Evolutionary conservation across 2,888 invertebrate species (phyloP).

Genomic region (Campopleginae sp.): DNA sequence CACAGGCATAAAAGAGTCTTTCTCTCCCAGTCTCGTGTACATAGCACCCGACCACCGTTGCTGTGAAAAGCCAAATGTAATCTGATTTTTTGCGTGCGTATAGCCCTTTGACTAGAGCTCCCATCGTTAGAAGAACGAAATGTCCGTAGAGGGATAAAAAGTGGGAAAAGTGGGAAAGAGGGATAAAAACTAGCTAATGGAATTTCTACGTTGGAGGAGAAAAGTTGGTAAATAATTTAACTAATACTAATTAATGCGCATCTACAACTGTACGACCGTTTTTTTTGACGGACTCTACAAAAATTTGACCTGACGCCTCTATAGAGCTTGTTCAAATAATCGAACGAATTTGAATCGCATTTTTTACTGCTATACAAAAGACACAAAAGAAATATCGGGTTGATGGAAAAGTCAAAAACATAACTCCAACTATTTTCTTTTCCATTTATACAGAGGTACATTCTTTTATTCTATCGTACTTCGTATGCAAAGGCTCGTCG

Average conservation of each 20-base stretch:
- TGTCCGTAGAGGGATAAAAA: slow-evolving; percentile 8
- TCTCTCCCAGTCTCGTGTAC: slow-evolving; percentile 27
- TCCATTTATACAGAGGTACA: slow-evolving; percentile 8
- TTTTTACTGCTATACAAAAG: neutral
- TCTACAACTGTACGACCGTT: neutral
- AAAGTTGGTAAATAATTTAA: slow-evolving; percentile 3
- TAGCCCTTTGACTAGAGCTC: slow-evolving; percentile 18
- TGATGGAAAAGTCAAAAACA: neutral
- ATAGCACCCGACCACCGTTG: slow-evolving; percentile 52
- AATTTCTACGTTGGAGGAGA: slow-evolving; percentile 13
- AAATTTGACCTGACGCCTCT: neutral
- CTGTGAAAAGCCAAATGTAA: slow-evolving; percentile 69
- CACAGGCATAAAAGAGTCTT: slow-evolving; percentile 49
- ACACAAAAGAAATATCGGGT: neutral
- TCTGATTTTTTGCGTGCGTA: slow-evolving; percentile 66
- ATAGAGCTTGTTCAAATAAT: neutral
- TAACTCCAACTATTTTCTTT: slow-evolving; percentile 7
- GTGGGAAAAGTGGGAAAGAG: too few species aligned
- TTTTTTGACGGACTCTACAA: neutral
- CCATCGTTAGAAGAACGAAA: slow-evolving; percentile 16
- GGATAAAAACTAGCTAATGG: slow-evolving; percentile 27
- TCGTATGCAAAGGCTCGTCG: slow-evolving; percentile 61
- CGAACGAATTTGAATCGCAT: neutral
- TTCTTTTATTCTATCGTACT: slow-evolving; percentile 50
- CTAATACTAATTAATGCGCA: neutral